Percentiles rank a stretch among this genome's conserved stretches.
phyloP scores from a whole-genome alignment of 2,113 vertebrate species.

The Anhinga anhinga region DNA sequence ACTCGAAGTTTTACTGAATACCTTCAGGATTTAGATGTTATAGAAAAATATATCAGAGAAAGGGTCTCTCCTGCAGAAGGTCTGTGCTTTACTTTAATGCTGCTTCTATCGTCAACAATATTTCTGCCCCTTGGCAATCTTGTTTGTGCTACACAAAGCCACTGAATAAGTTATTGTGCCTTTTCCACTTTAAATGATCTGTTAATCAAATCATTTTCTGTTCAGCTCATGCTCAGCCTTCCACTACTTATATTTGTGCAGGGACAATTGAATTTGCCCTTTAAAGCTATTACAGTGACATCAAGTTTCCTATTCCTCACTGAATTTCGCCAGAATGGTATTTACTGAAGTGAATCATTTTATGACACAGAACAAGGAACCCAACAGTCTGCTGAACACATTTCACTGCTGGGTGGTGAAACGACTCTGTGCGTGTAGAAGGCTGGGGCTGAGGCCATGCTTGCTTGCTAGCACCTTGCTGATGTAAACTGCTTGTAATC shows the following conservation, averaged over 20 bases:
- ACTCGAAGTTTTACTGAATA: not conserved
- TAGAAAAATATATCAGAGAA: not conserved
- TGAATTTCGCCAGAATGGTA: not conserved
- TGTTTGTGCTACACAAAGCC: not conserved
- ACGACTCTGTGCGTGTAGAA: not conserved
- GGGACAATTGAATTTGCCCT: slow-evolving; percentile 4
- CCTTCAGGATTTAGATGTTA: not conserved
- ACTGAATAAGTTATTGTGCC: not conserved
- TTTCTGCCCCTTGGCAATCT: not conserved
- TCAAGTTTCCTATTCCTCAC: not conserved
- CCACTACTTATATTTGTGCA: not conserved
- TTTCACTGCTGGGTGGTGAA: not conserved
- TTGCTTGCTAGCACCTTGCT: not conserved
- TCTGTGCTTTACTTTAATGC: not conserved
- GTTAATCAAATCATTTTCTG: slow-evolving; percentile 2
- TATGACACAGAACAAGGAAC: not conserved
- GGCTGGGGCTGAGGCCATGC: fast-evolving
- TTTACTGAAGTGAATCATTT: not conserved
- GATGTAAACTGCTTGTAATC: not conserved
- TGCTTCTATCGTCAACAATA: not conserved
- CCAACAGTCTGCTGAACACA: not conserved
- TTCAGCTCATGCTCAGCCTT: not conserved
- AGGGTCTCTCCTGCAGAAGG: not conserved
- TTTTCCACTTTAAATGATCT: slow-evolving; percentile 1
- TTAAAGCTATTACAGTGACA: not conserved